Evolutionary conservation across 2,797 vertebrate genomes (phyloP), one percentile per base, ranked within the genome.

Genomic region (Cryptoprocta ferox): DNA sequence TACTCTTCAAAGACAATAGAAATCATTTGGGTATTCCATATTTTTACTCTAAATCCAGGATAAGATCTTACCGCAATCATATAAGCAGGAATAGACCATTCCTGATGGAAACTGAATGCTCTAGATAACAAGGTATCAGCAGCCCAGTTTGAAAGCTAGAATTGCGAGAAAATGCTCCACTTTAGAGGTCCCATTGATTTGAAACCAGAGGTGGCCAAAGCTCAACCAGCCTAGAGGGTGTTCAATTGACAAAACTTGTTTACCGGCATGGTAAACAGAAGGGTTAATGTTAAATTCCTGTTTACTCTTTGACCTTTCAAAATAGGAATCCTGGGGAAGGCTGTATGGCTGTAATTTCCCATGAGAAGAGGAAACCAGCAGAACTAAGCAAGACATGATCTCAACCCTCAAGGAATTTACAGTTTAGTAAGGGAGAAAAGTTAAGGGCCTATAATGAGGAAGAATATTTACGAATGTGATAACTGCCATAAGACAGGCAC

Each of bases 161-260:
- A 89, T 84, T 96, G 32, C 71, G n/a, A 84, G 71, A 48, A 92
- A 85, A 93, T 50, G 93, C 5, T 83, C 30, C 45, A 15, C 26
- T 86, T 94, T 56, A 61, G 2, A 65, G 18, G 28, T 84, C 19
- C 63, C 42, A 9, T 81, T 66, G 39, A 81, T 92, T 90, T 6
- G 63, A 95, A 97, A 73, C 37, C 53, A 89, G 66, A 89, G 14
- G 9, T 93, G 10, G 4, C 71, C 79, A 95, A 86, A 86, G 30
- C 50, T 92, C 70, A 81, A 19, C 21, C n/a, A 65, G 32, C 68
- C 37, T 30, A 73, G 28, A 91, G 19, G 16, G 45, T 81, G 12
- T 78, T 87, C 39, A 88, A 30, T 42, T 95, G 32, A 93, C 81
- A 88, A 89, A 96, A 86, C 10, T 93, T 95, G 75, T 19, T 93